A percentile compares a stretch with the other conserved stretches of the same genome.
phyloP scores from a whole-genome alignment of 1,140 invertebrate genomes.

The Camponotus pennsylvanicus region DNA sequence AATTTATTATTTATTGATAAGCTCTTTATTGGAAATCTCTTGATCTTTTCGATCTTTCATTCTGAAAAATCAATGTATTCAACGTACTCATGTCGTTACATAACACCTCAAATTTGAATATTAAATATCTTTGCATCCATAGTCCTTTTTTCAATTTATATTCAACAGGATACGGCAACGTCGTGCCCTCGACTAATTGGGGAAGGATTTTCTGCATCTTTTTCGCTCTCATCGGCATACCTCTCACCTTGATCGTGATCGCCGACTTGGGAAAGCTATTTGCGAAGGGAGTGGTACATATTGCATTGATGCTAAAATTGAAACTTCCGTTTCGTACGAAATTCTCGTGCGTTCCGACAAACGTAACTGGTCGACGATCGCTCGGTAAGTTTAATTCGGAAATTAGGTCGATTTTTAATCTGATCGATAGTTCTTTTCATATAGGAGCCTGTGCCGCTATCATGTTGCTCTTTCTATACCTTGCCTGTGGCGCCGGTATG shows the following conservation, averaged over 20 bases:
- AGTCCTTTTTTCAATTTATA: background rate
- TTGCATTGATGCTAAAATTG: slow-evolving; percentile 70
- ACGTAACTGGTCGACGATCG: slow-evolving; percentile 75
- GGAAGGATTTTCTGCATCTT: slow-evolving; percentile 96
- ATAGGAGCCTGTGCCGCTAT: slow-evolving; percentile 89
- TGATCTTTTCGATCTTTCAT: no score
- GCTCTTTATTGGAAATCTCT: no score
- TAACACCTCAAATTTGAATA: slow-evolving; percentile 57
- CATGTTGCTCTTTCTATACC: slow-evolving; percentile 91
- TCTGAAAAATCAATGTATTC: no score
- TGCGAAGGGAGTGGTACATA: slow-evolving; percentile 90
- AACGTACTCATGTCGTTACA: no score
- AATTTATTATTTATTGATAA: background rate
- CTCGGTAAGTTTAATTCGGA: slow-evolving; percentile 70
- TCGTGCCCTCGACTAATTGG: slow-evolving; percentile 94
- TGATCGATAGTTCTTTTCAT: background rate
- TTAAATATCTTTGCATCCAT: background rate
- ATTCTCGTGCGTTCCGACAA: slow-evolving; percentile 74
- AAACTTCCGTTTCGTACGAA: slow-evolving; percentile 70
- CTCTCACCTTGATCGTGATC: slow-evolving; percentile 96
- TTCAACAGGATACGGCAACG: slow-evolving; percentile 96
- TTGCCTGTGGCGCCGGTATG: slow-evolving; percentile 92
- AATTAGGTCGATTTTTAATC: background rate
- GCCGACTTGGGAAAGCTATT: slow-evolving; percentile 96
- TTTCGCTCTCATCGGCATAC: slow-evolving; percentile 97